phyloP scores from a whole-genome alignment of 2,888 invertebrate genomes.

The Andricus curvator region DNA sequence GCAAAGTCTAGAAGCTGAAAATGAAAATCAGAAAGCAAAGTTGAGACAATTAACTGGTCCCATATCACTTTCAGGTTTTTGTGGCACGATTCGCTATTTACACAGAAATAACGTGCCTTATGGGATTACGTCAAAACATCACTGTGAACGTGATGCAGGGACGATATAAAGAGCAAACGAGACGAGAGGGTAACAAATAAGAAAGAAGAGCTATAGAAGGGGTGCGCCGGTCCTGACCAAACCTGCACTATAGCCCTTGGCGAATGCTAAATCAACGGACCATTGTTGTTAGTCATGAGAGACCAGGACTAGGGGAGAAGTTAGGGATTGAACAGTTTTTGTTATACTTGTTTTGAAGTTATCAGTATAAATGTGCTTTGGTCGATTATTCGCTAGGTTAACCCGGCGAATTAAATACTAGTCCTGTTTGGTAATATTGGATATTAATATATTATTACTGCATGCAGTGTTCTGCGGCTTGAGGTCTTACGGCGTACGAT shows the following conservation, averaged over 20 bases:
- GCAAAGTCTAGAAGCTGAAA: conserved; percentile 16
- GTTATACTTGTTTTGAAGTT: conserved; percentile 24
- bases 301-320: conserved; percentile 13
- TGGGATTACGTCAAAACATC: conserved; percentile 76
- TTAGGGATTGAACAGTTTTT: conserved; percentile 12
- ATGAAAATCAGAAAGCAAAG: conserved; percentile 44
- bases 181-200: conserved; percentile 51
- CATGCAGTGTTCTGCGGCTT: too few species aligned
- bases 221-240: conserved; percentile 56
- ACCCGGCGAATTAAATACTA: conserved; percentile 15
- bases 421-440: neutral
- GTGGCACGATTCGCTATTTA: conserved; percentile 62
- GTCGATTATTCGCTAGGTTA: conserved; percentile 30
- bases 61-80: conserved; percentile 59
- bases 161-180: conserved; percentile 45
- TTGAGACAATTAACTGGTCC: conserved; percentile 61
- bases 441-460: neutral
- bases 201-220: conserved; percentile 57
- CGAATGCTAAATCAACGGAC: conserved; percentile 73
- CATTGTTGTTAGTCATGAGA: conserved; percentile 60
- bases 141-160: conserved; percentile 59
- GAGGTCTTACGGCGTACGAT: too few species aligned
- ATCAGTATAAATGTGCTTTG: conserved; percentile 28
- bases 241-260: conserved; percentile 55
- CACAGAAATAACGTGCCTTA: conserved; percentile 75